Evolutionary conservation across 2,113 vertebrate species (phyloP), one percentile per base, ranked within the genome.

Genomic region (Nansenia antarctica): DNA sequence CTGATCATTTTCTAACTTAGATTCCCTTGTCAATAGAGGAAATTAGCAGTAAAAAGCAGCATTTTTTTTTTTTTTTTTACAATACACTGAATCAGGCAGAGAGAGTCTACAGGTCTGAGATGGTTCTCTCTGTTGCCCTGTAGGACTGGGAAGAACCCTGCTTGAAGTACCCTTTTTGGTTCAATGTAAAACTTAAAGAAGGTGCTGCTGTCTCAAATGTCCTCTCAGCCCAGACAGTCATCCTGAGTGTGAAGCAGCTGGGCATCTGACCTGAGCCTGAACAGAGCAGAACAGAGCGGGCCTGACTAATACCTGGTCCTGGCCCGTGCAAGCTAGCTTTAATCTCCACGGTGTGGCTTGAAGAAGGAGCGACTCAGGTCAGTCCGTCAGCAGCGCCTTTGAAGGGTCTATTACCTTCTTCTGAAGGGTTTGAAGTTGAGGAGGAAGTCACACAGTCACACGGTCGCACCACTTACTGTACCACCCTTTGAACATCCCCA

Each of bases 381-480:
- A 63, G 32, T 69, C 69, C 75, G 73, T 65, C 78, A 67, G 59
- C 65, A 61, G 70, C 34, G 27, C 65, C 81, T 77, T 80, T 83
- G 74, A 74, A 72, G 74, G 65, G 54, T 77, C 80, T 70, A 80
- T 80, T 77, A 82, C 68, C 77, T 74, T 65, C 74, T 71, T 77
- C n/a, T 62, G 60, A 42, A 7, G 15, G 34, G 35, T 14, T 42
- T 22, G 34, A 12, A 42, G 18, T 26, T 20, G 32, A 18, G 22
- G 54, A 14, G n/a, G 42, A 47, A 20, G 24, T 14, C n/a, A n/a
- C n/a, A n/a, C n/a, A n/a, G n/a, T n/a, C n/a, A n/a, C n/a, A n/a
- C n/a, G 12, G 59, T 39, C 24, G 9, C 20, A 15, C 5, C 60
- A 15, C 22, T 15, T 62, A 34, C n/a, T 34, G 9, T 37, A 35